Evolutionary conservation across 35 echinoderm and acorn worm genomes (phyloP).

Genomic region (Acanthaster planci): DNA sequence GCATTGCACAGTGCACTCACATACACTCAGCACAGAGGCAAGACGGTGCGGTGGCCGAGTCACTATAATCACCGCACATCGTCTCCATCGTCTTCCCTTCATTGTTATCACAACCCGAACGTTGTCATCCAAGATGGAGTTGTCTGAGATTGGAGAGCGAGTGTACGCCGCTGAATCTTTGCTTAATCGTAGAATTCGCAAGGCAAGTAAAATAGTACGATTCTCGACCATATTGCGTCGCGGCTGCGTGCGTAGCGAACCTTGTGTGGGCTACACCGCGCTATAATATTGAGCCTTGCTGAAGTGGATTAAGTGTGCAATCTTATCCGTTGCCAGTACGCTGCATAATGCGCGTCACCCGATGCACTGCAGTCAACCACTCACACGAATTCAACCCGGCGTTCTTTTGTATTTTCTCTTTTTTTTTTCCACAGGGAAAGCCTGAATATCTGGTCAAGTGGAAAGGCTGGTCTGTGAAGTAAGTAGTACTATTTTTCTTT

Average conservation of each 20-base stretch:
- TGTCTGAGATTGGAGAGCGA: conserved; percentile 73
- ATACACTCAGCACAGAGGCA: background rate
- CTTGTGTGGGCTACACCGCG: too few relatives aligned
- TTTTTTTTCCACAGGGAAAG: conserved; percentile 54
- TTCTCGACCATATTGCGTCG: background rate
- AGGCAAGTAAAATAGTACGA: conserved; percentile 62
- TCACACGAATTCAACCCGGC: background rate
- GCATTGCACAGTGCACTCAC: background rate
- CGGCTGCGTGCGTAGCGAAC: background rate
- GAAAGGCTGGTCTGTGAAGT: conserved; percentile 91
- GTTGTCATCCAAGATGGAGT: conserved; percentile 48
- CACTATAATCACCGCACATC: background rate
- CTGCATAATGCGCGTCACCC: background rate
- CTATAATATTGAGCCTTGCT: background rate
- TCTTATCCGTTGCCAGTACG: conserved; percentile 8
- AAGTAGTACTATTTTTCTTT: conserved; percentile 40
- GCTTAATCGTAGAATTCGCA: conserved; percentile 73
- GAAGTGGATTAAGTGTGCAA: conserved; percentile 3
- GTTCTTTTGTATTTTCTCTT: conserved; percentile 38
- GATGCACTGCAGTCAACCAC: background rate
- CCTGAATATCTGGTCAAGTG: conserved; percentile 95
- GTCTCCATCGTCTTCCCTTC: background rate
- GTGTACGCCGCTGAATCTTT: conserved; percentile 93
- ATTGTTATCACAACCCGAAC: background rate
- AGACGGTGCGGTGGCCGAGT: background rate